Base-by-base conservation (phyloP, 2,113 vertebrate species). In the Orycteropus afer region DNA sequence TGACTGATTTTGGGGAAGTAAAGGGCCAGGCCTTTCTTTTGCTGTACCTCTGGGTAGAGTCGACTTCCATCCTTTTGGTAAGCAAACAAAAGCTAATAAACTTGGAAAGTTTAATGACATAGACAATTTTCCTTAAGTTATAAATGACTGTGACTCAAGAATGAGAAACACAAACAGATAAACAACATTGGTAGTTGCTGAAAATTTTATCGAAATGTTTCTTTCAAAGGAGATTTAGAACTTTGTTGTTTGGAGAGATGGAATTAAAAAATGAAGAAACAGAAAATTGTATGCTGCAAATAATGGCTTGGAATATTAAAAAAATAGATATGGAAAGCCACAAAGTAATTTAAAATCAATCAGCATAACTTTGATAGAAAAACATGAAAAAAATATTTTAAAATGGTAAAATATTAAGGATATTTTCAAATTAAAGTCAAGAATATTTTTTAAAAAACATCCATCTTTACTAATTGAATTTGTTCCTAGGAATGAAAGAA, bases 381-480 rank as follows among this genome's bases (percentile, higher is more conserved):
- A 84, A 85, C 78, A 65, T 55, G 79, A 65, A 47, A 15, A 47
- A 8, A 25, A 4, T 18, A 17, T 37, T 74, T 65, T 57, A 23
- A 5, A 7, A 49, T 63, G 73, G 25, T 3, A 93, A 74, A 90
- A 81, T 49, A 57, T 12, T 86, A 77, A 86, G 81, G 61, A 76
- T 77, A 82, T 37, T 82, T 71, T 37, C 23, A 86, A 69, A n/a
- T 91, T 18, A 95, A 90, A 87, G 55, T 90, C 2, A 73, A 79
- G 10, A 79, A 18, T 82, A 55, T 47, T 47, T 88, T 88, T 45
- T 18, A 78, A 90, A 61, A 83, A 25, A 69, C 32, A 55, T 59
- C n/a, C 18, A n/a, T 32, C 22, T 82, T 96, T 88, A 88, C 0
- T 2, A 78, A 27, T 42, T 88, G 49, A 91, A 3, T 61, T 87